Conservation (phyloP, 2,797 vertebrate genomes). For the Synanceia verrucosa region DNA sequence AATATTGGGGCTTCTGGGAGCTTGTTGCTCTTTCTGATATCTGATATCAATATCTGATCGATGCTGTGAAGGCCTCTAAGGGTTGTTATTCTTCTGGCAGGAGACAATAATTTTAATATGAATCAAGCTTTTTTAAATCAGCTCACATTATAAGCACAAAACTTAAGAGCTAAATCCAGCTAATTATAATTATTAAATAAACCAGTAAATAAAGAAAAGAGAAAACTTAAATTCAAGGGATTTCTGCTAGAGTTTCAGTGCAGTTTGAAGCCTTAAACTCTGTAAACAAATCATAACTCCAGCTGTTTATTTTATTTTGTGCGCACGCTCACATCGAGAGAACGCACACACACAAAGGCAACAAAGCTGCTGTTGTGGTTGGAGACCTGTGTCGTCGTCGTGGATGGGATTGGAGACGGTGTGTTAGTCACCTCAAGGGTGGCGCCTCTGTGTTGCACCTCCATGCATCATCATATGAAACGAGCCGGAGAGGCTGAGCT, state of each 20-base stretch:
- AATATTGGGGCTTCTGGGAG: too few species aligned
- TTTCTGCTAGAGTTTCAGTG: not conserved
- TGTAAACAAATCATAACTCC: not conserved
- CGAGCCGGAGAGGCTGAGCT: slow-evolving; percentile 57
- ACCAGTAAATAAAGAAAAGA: too few species aligned
- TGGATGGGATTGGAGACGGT: slow-evolving; percentile 68
- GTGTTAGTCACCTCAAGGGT: slow-evolving; percentile 71
- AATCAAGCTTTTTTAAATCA: too few species aligned
- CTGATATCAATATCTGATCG: too few species aligned
- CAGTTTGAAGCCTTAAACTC: slow-evolving; percentile 4
- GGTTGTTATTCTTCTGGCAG: too few species aligned
- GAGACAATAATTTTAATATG: too few species aligned
- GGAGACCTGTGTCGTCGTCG: slow-evolving; percentile 44
- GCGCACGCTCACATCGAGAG: not conserved
- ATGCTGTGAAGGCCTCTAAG: too few species aligned
- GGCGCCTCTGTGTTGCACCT: slow-evolving; percentile 65
- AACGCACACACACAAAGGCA: slow-evolving; percentile 1
- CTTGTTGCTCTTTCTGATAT: too few species aligned
- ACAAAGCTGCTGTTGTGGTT: slow-evolving; percentile 34
- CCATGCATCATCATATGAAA: slow-evolving; percentile 62
- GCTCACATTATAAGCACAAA: too few species aligned
- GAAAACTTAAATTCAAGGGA: not conserved
- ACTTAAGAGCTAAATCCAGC: too few species aligned
- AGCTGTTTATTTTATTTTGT: not conserved
- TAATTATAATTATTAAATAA: too few species aligned